Conservation (phyloP, 2,888 invertebrate genomes). For the Leptopilina syphax region DNA sequence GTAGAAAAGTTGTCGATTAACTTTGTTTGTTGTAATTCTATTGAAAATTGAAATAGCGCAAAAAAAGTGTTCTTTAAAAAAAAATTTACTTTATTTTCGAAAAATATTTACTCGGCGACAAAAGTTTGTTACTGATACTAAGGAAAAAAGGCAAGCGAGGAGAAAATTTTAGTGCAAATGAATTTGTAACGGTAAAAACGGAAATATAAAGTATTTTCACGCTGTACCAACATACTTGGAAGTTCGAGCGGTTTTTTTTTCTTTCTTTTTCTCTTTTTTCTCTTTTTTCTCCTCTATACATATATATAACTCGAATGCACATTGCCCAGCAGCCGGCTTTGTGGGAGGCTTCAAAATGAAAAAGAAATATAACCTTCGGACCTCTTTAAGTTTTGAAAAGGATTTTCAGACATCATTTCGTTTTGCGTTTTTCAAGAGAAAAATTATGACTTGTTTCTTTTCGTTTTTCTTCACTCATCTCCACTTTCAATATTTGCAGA, state of each 20-base stretch:
- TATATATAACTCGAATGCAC: neutral
- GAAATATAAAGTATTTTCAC: constrained; percentile 14
- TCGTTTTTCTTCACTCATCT: neutral
- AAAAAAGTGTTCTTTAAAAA: too few species aligned
- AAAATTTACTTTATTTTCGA: too few species aligned
- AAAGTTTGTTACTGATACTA: neutral
- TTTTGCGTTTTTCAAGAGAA: neutral
- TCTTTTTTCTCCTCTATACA: too few species aligned
- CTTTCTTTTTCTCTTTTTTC: neutral
- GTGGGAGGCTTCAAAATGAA: constrained; percentile 25
- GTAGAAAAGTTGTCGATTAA: too few species aligned
- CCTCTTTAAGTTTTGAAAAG: constrained; percentile 18
- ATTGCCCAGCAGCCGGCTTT: constrained; percentile 22
- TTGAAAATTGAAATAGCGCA: too few species aligned
- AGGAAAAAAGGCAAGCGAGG: neutral
- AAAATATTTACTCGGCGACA: neutral
- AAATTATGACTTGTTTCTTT: neutral
- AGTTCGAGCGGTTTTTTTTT: constrained; percentile 16
- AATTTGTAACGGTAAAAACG: constrained; percentile 13
- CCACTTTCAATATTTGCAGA: neutral
- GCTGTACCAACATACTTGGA: constrained; percentile 4
- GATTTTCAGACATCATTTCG: constrained; percentile 4
- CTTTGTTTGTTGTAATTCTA: too few species aligned
- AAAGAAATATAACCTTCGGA: constrained; percentile 17
- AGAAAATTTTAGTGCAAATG: neutral